Conservation (phyloP, 2,797 vertebrate genomes). For the Picus viridis region DNA sequence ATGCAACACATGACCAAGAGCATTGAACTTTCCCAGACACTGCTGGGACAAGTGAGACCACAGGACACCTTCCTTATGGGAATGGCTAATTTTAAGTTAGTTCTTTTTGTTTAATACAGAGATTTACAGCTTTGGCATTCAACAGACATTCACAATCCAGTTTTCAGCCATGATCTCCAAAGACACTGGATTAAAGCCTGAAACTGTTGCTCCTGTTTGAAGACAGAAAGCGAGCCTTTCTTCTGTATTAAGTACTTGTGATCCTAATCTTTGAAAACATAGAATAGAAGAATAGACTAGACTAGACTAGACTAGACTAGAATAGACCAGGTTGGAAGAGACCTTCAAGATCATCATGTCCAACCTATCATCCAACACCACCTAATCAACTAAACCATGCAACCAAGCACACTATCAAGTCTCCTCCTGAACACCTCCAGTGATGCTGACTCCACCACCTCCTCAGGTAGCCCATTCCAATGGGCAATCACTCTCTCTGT, state of each 20-base stretch:
- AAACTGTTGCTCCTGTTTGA: background rate
- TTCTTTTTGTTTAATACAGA: background rate
- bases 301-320: too few species aligned
- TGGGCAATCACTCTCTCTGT: too few species aligned
- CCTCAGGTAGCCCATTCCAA: too few species aligned
- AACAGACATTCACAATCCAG: background rate
- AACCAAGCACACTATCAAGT: too few species aligned
- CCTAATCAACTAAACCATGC: too few species aligned
- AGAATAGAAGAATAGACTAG: too few species aligned
- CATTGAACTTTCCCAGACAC: background rate
- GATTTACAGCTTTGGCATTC: slow-evolving; percentile 7
- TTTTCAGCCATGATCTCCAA: slow-evolving; percentile 2
- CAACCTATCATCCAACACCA: too few species aligned
- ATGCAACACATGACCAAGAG: background rate
- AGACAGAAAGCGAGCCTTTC: background rate
- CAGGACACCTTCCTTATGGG: background rate
- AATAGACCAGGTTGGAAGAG: too few species aligned
- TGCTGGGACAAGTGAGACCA: background rate
- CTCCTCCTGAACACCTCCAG: too few species aligned
- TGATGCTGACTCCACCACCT: too few species aligned
- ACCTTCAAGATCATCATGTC: too few species aligned
- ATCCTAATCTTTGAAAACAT: slow-evolving; percentile 3
- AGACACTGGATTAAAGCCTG: slow-evolving; percentile 16
- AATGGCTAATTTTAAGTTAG: background rate
- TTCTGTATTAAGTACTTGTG: background rate